Evolutionary conservation across 2,797 vertebrate genomes (phyloP).

Genomic region (Gymnocypris eckloni): DNA sequence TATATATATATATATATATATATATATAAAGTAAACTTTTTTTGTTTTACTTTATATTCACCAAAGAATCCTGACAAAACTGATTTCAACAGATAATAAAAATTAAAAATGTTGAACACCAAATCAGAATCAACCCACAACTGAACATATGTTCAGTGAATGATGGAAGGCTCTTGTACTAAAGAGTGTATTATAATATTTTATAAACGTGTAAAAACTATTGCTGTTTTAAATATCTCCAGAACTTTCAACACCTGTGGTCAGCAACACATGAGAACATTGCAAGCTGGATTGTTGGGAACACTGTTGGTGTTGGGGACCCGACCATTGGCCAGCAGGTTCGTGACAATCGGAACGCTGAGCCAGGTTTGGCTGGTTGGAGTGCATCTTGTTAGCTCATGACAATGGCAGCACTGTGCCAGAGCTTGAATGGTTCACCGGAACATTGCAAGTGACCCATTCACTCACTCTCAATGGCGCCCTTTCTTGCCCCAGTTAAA

Average conservation of each 20-base stretch:
- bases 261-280: background rate
- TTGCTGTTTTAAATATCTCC: background rate
- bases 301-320: slow-evolving; percentile 28
- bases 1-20: too few relatives aligned
- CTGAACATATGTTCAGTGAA: slow-evolving; percentile 1
- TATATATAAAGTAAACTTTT: too few relatives aligned
- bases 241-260: background rate
- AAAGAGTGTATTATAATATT: background rate
- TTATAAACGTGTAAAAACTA: background rate
- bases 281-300: background rate
- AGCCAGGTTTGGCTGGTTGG: slow-evolving; percentile 59
- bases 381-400: slow-evolving; percentile 69
- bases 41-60: too few relatives aligned
- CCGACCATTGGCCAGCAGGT: slow-evolving; percentile 30
- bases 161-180: slow-evolving; percentile 13
- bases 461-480: slow-evolving; percentile 67
- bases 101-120: too few relatives aligned
- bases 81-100: too few relatives aligned
- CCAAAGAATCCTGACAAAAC: too few relatives aligned
- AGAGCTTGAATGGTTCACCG: slow-evolving; percentile 70
- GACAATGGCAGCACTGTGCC: slow-evolving; percentile 79
- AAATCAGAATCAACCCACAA: background rate
- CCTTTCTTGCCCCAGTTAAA: slow-evolving; percentile 62
- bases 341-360: slow-evolving; percentile 30
- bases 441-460: slow-evolving; percentile 67